These are phyloP conservation scores for Bombus pascuorum DNA, from an alignment of 1,140 invertebrate species.

Conservation along the genomic window DNA sequence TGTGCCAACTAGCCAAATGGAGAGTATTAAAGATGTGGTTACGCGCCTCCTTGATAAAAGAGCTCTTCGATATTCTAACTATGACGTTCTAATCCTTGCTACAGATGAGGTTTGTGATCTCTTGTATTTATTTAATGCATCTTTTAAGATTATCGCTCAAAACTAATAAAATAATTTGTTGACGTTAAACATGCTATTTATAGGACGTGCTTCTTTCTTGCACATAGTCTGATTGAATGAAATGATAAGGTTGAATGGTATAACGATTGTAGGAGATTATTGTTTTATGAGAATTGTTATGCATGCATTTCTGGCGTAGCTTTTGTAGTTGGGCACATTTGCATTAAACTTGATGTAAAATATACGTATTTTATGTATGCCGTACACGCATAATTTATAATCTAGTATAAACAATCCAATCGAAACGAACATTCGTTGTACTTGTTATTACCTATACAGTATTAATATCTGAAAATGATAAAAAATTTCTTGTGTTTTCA, in stretches of 20 bases:
- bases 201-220: not conserved
- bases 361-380: not conserved
- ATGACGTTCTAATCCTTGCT: constrained; percentile 87
- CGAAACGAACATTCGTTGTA: no score
- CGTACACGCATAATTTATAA: not conserved
- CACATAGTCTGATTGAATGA: not conserved
- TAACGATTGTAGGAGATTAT: constrained; percentile 1
- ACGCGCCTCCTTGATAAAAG: constrained; percentile 92
- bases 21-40: constrained; percentile 90
- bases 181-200: not conserved
- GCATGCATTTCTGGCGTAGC: constrained; percentile 23
- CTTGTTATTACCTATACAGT: not conserved
- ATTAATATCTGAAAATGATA: not conserved
- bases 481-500: constrained; percentile 73
- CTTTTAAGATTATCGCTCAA: not conserved
- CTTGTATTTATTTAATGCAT: constrained; percentile 55
- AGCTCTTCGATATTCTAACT: constrained; percentile 89
- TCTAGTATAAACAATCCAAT: not conserved
- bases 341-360: not conserved
- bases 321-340: constrained; percentile 3
- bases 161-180: constrained; percentile 40
- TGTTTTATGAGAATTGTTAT: not conserved
- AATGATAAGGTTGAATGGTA: not conserved
- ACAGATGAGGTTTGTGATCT: constrained; percentile 81
- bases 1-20: constrained; percentile 88